Base-by-base conservation (phyloP, 2,113 vertebrate species). In the Hoplias malabaricus region DNA sequence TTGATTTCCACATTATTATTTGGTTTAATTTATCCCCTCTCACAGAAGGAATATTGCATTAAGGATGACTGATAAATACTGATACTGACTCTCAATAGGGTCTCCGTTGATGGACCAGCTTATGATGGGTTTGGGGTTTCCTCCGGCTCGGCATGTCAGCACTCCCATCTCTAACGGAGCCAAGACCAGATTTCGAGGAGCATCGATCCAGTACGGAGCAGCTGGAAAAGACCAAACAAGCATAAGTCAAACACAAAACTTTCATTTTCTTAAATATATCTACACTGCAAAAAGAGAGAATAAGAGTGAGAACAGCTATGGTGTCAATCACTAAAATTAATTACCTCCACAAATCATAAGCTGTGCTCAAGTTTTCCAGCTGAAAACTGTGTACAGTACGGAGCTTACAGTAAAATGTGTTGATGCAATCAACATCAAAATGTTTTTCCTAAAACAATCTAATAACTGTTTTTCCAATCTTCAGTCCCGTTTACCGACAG, bases 201-300 rank as follows among this genome's bases (percentile, higher is more conserved):
- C 90, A 63, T 86, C 90, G 88, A 98, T 97, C 98, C 98, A 99
- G 84, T 98, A 98, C 0, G 98, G 98, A 71, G 96, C 94, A 84
- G 98, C 98, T 99, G 25, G 5, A 36, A n/a, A 66, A 12, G n/a
- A 66, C n/a, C 59, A 21, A 63, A 54, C 25, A 54, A 42, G 19
- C 40, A 66, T 11, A 48, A n/a, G 2, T 29, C 6, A 69, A 33
- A 69, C 14, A 19, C 12, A 1, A 66, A 38, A 0, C 19, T 10
- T 6, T 63, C n/a, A 19, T 5, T 19, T 19, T n/a, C 16, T 19
- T n/a, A 19, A 48, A 11, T 5, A n/a, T 19, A 19, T 48, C 43
- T 11, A 48, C 14, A 12, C 4, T 19, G 43, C 6, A 5, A 48
- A 48, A 19, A 48, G 4, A n/a, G 14, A 4, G 12, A 16, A 61